Evolutionary conservation across 2,888 invertebrate genomes (phyloP), one percentile per base, ranked within the genome.

Genomic region (Chaetoderma sp.): DNA sequence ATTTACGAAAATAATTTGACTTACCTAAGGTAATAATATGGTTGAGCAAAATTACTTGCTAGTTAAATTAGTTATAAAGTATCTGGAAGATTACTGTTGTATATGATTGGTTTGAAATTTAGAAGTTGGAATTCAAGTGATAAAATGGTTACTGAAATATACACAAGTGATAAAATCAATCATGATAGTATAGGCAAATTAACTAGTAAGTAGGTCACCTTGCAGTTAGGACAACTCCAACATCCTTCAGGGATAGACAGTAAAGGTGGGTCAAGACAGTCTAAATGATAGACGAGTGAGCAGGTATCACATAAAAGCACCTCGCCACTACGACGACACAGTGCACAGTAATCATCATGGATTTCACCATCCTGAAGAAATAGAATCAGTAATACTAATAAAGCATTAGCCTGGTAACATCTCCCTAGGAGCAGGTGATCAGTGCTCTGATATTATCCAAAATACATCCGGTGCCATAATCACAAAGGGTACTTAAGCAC

Each of bases 151-250:
- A n/a, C n/a, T n/a, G n/a, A n/a, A n/a, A n/a, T n/a, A n/a, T 10
- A 8, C 13, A 42, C 18, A 4, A 33, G 18, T 23, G 10, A 5
- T 27, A 6, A 16, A 8, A 6, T 23, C 23, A 6, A 18, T n/a
- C 28, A n/a, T 39, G 39, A 39, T 10, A 39, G 10, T 39, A 13
- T 39, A 13, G 39, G 39, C 10, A 39, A 39, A 16, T 13, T n/a
- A n/a, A n/a, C n/a, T n/a, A 8, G 47, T 13, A 10, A 8, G 21
- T 18, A 16, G 62, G 67, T 66, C 71, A 84, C 84, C 74, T 78
- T 73, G 74, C 85, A 85, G 57, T 79, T 78, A 6, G 76, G 76
- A 70, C 84, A 85, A 36, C 77, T 78, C 84, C 84, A 84, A 23
- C 59, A 65, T 18, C 78, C 78, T 32, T 73, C 59, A 39, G 82